Conservation (phyloP, 2,888 invertebrate genomes). For the Neoitamus cyanurus region DNA sequence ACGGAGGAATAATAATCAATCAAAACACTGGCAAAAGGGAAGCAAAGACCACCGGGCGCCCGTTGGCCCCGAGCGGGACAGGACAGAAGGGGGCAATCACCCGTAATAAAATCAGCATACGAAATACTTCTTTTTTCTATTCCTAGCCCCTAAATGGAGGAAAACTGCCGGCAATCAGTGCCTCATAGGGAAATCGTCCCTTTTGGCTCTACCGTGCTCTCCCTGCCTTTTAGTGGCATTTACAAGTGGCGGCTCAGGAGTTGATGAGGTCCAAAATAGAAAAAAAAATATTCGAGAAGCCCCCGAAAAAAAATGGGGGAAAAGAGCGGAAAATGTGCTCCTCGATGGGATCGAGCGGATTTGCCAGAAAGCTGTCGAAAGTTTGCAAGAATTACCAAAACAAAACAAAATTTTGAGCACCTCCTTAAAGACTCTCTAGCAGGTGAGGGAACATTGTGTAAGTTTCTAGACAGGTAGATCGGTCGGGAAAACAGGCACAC, state of each 20-base stretch:
- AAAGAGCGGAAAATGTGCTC: neutral
- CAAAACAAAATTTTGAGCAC: neutral
- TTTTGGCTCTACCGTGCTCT: neutral
- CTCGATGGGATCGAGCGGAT: neutral
- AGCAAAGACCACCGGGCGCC: neutral
- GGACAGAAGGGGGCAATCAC: constrained; percentile 8
- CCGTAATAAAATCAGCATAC: constrained; percentile 44
- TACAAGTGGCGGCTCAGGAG: constrained; percentile 34
- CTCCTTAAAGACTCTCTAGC: neutral
- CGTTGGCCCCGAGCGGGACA: neutral
- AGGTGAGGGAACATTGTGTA: neutral
- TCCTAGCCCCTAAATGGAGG: constrained; percentile 20
- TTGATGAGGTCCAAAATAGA: constrained; percentile 33
- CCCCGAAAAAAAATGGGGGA: neutral
- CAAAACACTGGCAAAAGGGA: constrained; percentile 45
- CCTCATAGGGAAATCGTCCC: constrained; percentile 35
- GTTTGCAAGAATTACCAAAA: neutral
- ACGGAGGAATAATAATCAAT: constrained; percentile 49
- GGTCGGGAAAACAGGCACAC: no score
- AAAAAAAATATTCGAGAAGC: neutral
- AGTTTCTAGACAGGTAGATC: no score
- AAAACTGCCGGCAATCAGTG: constrained; percentile 44
- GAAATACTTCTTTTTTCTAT: constrained; percentile 17
- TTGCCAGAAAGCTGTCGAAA: neutral
- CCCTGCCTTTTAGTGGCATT: constrained; percentile 6